Base-by-base conservation (phyloP, 1,140 invertebrate genomes). In the Drosophila tristis region DNA sequence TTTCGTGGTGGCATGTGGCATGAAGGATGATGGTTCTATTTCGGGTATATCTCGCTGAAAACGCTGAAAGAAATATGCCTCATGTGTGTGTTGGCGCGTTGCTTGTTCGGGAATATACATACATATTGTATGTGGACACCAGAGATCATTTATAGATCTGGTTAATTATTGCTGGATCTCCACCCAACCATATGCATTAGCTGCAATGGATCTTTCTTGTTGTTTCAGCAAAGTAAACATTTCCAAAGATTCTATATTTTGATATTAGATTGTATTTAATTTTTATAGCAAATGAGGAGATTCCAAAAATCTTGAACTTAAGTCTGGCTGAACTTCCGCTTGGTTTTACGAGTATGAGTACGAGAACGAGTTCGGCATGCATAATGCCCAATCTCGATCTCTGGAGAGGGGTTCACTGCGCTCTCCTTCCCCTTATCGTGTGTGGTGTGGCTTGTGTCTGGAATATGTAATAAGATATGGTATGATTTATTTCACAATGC, bases 381-480 rank as follows among this genome's bases (percentile, higher is more conserved):
- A 62, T 49, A 39, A 15, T 47, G 13, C 2, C 26, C 6, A 31
- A 3, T 60, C 31, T 45, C 54, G 48, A 23, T 57, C 20, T 39
- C n/a, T 47, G 42, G 45, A 44, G 49, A 16, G 29, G 20, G 29
- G 7, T 25, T 60, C 50, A 61, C 44, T 60, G 39, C 26, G 55
- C 57, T 57, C 44, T 53, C 23, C 50, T 45, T 31, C 25, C 67
- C 29, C 66, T 59, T 74, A 73, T 62, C 45, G 59, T 59, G 59
- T 50, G 3, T 35, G 8, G 31, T 31, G 29, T 8, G 31, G 31
- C n/a, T 15, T 59, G 70, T 77, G 70, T 45, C 70, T 73, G 63
- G 80, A 64, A 85, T 85, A 77, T 86, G 78, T 86, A 78, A 87
- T 47, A 78, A 74, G 74, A 87, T 79, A 87, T 54, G 11, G 35